Percentiles rank a stretch among this genome's conserved stretches.
phyloP scores from a whole-genome alignment of 1,140 invertebrate species.

The Coenobita brevimanus region DNA sequence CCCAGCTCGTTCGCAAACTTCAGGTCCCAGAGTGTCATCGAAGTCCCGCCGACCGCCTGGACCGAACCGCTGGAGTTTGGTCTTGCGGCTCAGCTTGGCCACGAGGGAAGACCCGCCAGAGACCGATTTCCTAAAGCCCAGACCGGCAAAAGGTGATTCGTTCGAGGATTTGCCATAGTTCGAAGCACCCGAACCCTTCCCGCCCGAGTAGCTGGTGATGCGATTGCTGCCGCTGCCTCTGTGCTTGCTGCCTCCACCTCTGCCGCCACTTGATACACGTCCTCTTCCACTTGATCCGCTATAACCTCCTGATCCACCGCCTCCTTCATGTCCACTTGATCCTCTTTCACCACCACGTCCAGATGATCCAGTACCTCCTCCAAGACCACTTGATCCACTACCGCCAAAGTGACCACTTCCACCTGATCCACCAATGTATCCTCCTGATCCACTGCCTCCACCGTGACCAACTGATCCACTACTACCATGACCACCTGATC shows the following conservation, averaged over 20 bases:
- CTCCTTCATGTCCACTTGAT: not conserved
- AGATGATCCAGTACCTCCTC: not conserved
- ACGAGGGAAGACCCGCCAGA: slow-evolving; percentile 52
- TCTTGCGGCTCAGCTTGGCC: slow-evolving; percentile 52
- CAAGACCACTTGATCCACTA: slow-evolving; percentile 7
- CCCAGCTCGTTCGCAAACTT: slow-evolving; percentile 84
- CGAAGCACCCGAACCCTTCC: slow-evolving; percentile 16
- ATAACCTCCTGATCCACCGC: slow-evolving; percentile 27
- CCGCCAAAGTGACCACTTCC: not conserved
- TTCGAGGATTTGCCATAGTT: not conserved
- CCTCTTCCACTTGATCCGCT: not conserved
- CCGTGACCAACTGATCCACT: no score
- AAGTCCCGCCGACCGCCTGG: slow-evolving; percentile 70
- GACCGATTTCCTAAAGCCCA: slow-evolving; percentile 4
- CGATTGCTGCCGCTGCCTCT: not conserved
- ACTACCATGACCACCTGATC: no score
- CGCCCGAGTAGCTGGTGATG: not conserved
- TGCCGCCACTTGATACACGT: slow-evolving; percentile 25
- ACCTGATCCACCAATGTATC: not conserved
- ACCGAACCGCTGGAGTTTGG: slow-evolving; percentile 67
- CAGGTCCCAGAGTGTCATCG: slow-evolving; percentile 76
- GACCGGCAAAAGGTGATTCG: not conserved
- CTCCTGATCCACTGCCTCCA: no score
- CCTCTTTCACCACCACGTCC: no score
- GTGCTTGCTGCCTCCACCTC: not conserved